Base-by-base conservation (phyloP, 2,888 invertebrate species). In the Perizoma flavofasciatum region DNA sequence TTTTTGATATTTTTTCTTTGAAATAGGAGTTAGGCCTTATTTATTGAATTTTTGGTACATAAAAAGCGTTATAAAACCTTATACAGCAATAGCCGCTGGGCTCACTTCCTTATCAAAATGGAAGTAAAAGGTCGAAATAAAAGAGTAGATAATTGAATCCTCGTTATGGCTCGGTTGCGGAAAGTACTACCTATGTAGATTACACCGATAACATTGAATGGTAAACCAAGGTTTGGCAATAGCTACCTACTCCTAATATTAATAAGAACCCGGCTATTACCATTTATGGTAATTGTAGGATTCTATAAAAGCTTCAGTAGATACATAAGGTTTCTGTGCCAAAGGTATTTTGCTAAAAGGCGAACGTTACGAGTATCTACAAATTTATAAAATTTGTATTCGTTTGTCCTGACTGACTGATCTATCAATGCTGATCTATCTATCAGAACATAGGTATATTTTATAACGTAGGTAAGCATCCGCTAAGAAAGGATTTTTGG, bases 121-220 rank as follows among this genome's bases (percentile, higher is more conserved):
- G 39, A 49, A 54, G n/a, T n/a, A 61, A 43, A 47, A 61, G 11
- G 37, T 57, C 53, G 44, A 58, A 61, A 57, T 54, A 61, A 61
- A 61, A 57, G 54, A 61, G 47, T 54, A 44, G 49, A 39, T 61
- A 62, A 62, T 62, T 62, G 58, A 58, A 55, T 58, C 45, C 48
- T 46, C 39, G 43, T 50, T 48, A 50, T 37, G 57, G 40, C 39
- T 50, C 47, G 50, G 8, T 49, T 54, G 34, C 22, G 55, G 50
- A 47, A 43, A 57, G 61, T 48, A 41, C 22, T 3, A 22, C 37
- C 8, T 53, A 53, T 59, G 59, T 54, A 59, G 50, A 54, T 54
- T 59, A 54, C 49, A 59, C 32, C 59, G 49, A 59, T 59, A 59
- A 41, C 59, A 59, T 54, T 54, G 41, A 59, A 59, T 59, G 49